phyloP scores from a whole-genome alignment of 2,888 invertebrate species.

The Phaonia tiefii region DNA sequence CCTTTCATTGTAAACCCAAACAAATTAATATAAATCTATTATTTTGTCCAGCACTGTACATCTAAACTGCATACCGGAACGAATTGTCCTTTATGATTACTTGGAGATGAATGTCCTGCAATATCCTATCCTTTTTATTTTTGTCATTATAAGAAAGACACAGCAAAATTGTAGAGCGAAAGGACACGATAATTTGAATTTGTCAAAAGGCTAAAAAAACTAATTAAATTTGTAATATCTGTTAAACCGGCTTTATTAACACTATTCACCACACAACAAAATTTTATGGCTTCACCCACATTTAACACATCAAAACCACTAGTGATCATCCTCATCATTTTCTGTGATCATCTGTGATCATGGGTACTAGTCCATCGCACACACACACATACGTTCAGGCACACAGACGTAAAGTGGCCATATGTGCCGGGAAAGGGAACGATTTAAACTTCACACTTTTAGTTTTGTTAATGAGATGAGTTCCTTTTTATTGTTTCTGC shows the following conservation, averaged over 20 bases:
- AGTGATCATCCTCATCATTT: neutral
- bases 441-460: constrained; percentile 72
- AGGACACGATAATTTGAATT: no score
- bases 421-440: constrained; percentile 11
- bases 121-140: no score
- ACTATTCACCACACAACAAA: no score
- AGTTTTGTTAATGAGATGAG: constrained; percentile 67
- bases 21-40: no score
- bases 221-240: no score
- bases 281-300: constrained; percentile 44
- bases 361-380: constrained; percentile 22
- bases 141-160: no score
- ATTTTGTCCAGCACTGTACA: no score
- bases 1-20: no score
- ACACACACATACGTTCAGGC: neutral
- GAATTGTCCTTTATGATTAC: constrained; percentile 75
- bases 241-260: no score
- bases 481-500: constrained; percentile 67
- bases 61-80: no score
- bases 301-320: constrained; percentile 26
- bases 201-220: no score
- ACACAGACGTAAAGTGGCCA: neutral
- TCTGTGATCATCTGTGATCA: neutral
- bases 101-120: constrained; percentile 59
- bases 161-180: no score